Conservation (phyloP, 2,888 invertebrate genomes). For the Hyles lineata region DNA sequence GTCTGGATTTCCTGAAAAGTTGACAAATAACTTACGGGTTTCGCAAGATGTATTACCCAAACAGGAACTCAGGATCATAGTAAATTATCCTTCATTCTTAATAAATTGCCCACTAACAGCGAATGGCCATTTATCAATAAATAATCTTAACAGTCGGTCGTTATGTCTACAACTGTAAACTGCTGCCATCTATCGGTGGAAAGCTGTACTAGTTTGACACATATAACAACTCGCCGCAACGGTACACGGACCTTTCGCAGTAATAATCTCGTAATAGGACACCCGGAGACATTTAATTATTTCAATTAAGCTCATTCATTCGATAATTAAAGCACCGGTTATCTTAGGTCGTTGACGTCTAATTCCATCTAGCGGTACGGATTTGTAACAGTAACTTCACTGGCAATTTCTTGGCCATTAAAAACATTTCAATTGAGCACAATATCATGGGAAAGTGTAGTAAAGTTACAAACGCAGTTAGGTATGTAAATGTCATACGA, state of each 20-base stretch:
- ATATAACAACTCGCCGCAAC: conserved; percentile 56
- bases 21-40: not conserved
- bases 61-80: conserved; percentile 20
- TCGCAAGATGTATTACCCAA: not conserved
- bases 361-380: conserved; percentile 57
- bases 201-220: conserved; percentile 58
- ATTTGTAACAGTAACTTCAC: conserved; percentile 40
- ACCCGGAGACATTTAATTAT: conserved; percentile 50
- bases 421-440: conserved; percentile 26
- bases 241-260: conserved; percentile 57
- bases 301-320: conserved; percentile 52
- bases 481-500: conserved; percentile 33
- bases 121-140: conserved; percentile 21
- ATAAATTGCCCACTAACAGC: conserved; percentile 15
- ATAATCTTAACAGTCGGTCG: conserved; percentile 25
- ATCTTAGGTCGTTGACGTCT: conserved; percentile 40
- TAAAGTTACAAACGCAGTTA: conserved; percentile 13
- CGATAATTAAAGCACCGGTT: conserved; percentile 41
- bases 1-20: conserved; percentile 15
- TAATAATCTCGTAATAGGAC: conserved; percentile 46
- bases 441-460: not conserved
- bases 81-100: conserved; percentile 20
- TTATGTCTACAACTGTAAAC: conserved; percentile 27
- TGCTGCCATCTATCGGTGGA: conserved; percentile 63
- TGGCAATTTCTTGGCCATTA: conserved; percentile 33